Evolutionary conservation across 23 tunicate genomes (phyloP), one percentile per base, ranked within the genome.

Genomic region (Pegea sp.): DNA sequence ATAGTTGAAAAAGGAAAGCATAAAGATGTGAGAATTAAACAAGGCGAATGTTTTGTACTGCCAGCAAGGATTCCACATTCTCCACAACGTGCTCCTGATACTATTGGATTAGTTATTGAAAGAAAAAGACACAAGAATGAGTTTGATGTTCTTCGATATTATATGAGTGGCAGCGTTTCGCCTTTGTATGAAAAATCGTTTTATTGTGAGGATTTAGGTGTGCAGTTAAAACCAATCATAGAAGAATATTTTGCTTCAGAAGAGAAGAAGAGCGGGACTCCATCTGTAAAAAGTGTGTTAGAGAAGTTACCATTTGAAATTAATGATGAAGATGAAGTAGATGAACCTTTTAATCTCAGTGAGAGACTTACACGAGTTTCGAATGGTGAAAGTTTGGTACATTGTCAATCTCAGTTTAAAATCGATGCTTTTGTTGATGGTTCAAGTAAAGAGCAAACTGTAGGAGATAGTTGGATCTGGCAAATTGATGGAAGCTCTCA

Each of bases 51-150:
- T 11, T 86, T 86, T 52, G 34, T 86, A 26, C 71, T 86, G 18
- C 96, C 96, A 20, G 86, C 76, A 1, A 33, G 70, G 6, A 76
- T 86, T 28, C 96, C 96, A 19, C 96, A 86, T 53, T 86, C 96
- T 2, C 96, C 96, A 33, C 46, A 38, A 38, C 49, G 96, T 4
- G 18, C 33, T 1, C 69, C 48, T 26, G 48, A 74, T 59, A 73
- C 86, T 6, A 63, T 86, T 28, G 96, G 96, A 3, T 32, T 86
- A 31, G 96, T 86, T 33, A 74, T 86, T 54, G 96, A 86, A 42
- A 57, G 96, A 22, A 58, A 66, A 32, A 57, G 96, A 30, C 4
- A 22, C 0, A 28, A 58, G 2, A 33, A 43, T 0, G 96, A 86
- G 58, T 64, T 64, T 0, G 96, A 86, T 50, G 59, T 69, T 13